Percentiles rank a stretch among this genome's conserved stretches.
Evolutionary conservation across 2,888 invertebrate genomes (phyloP).

Genomic region (Melinaea menophilus): DNA sequence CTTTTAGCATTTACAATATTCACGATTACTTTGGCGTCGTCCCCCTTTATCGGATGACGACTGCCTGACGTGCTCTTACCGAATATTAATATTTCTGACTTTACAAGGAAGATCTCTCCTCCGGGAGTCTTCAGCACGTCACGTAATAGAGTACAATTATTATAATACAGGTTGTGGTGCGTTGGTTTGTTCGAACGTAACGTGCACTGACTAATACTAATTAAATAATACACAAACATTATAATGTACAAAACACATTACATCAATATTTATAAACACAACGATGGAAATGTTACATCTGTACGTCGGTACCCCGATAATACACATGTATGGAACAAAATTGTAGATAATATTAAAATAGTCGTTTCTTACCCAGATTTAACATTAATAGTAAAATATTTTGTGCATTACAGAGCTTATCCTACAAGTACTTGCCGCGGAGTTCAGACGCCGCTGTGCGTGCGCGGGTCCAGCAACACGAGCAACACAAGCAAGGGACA

Average conservation of each 20-base stretch:
- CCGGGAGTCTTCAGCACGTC: neutral
- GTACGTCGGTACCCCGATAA: too few species aligned
- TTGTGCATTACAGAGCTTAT: constrained; percentile 61
- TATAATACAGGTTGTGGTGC: neutral
- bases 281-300: neutral
- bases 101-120: neutral
- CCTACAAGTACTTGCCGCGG: constrained; percentile 59
- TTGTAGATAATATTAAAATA: constrained; percentile 26
- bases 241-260: neutral
- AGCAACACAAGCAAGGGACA: too few species aligned
- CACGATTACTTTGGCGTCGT: constrained; percentile 39
- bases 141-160: neutral
- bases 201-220: constrained; percentile 27
- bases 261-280: neutral
- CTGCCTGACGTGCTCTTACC: constrained; percentile 19
- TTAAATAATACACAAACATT: constrained; percentile 45
- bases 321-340: constrained; percentile 7
- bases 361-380: constrained; percentile 24
- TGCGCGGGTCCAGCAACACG: too few species aligned
- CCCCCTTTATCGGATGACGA: constrained; percentile 39
- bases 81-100: constrained; percentile 7
- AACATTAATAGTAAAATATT: constrained; percentile 37
- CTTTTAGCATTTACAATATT: constrained; percentile 38
- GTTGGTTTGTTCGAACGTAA: constrained; percentile 23
- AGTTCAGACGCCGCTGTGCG: constrained; percentile 38